Conservation (phyloP, 2,797 vertebrate genomes). For the Gymnocypris eckloni region DNA sequence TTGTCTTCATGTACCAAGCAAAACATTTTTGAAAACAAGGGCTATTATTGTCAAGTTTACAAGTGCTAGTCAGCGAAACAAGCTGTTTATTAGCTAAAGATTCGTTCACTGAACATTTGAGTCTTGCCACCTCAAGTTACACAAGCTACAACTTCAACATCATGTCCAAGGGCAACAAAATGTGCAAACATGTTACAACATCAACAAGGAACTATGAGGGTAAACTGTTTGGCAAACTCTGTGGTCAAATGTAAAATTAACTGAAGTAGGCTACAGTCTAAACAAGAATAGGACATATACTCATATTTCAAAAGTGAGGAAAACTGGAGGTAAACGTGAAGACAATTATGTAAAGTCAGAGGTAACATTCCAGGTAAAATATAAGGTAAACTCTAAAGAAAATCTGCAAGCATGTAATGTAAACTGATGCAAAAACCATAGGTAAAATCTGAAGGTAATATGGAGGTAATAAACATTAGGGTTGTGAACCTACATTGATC, state of each 20-base stretch:
- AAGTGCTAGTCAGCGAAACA: conserved; percentile 11
- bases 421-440: background rate
- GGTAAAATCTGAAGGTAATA: background rate
- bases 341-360: background rate
- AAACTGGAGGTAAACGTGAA: background rate
- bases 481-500: no score
- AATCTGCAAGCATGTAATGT: background rate
- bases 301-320: background rate
- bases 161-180: background rate
- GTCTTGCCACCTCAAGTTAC: background rate
- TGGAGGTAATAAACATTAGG: background rate
- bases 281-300: background rate
- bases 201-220: background rate
- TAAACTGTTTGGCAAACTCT: background rate
- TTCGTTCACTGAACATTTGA: background rate
- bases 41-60: conserved; percentile 6
- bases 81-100: background rate
- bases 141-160: background rate
- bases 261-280: background rate
- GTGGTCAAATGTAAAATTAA: background rate
- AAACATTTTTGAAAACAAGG: conserved; percentile 5
- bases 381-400: background rate
- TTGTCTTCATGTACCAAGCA: conserved; percentile 9
- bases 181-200: background rate
- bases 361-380: background rate